phyloP scores from a whole-genome alignment of 2,888 invertebrate genomes.

The Bruchidius siliquastri region DNA sequence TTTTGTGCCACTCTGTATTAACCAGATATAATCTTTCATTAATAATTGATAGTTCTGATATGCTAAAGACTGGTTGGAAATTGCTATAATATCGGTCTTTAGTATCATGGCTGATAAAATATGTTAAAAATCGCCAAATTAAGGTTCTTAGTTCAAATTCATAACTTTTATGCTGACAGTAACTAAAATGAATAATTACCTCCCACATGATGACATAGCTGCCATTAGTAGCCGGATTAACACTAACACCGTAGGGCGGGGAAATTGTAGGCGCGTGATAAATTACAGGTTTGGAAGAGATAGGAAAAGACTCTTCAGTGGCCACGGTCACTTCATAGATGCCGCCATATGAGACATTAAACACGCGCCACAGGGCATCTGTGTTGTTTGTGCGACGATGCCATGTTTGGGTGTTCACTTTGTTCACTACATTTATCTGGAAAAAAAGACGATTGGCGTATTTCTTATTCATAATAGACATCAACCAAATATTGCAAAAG shows the following conservation, averaged over 20 bases:
- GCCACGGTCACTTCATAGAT: slow-evolving; percentile 52
- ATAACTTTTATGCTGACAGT: too few species aligned
- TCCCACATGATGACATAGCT: slow-evolving; percentile 66
- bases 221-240: slow-evolving; percentile 56
- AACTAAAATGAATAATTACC: not conserved
- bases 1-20: too few species aligned
- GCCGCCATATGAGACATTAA: slow-evolving; percentile 51
- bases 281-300: slow-evolving; percentile 48
- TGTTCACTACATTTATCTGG: slow-evolving; percentile 42
- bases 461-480: too few species aligned
- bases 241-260: slow-evolving; percentile 61
- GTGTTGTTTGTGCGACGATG: slow-evolving; percentile 26
- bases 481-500: too few species aligned
- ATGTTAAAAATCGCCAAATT: too few species aligned
- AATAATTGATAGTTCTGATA: too few species aligned
- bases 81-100: too few species aligned
- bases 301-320: slow-evolving; percentile 48
- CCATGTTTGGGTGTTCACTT: slow-evolving; percentile 44
- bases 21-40: too few species aligned
- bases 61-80: too few species aligned
- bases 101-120: too few species aligned
- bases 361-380: slow-evolving; percentile 38
- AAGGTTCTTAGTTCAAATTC: too few species aligned
- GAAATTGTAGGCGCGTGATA: slow-evolving; percentile 56
- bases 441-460: too few species aligned